Evolutionary conservation across 35 echinoderm and acorn worm genomes (phyloP).

Genomic region (Acanthaster planci): DNA sequence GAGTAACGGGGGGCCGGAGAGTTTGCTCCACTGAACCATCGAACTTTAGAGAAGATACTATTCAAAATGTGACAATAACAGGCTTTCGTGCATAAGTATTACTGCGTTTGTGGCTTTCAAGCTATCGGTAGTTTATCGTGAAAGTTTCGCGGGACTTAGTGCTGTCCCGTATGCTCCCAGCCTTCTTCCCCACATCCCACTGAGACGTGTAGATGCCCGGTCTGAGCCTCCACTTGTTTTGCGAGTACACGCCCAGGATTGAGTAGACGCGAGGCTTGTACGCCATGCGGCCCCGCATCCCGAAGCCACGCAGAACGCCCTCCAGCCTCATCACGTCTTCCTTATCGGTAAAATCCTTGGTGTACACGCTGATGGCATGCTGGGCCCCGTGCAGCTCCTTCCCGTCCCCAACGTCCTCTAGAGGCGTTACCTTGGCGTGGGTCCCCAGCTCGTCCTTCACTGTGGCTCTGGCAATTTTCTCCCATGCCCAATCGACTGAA

Average conservation of each 20-base stretch:
- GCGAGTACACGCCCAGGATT: conserved; percentile 8
- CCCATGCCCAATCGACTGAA: neutral
- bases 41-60: too few species aligned
- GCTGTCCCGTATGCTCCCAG: too few species aligned
- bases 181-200: neutral
- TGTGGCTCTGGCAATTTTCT: conserved; percentile 29
- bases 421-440: conserved; percentile 18
- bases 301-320: neutral
- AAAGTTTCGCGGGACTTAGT: too few species aligned
- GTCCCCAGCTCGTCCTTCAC: conserved; percentile 2
- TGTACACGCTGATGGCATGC: conserved; percentile 45
- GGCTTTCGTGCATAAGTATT: too few species aligned
- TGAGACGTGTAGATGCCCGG: conserved; percentile 29
- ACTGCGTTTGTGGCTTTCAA: too few species aligned
- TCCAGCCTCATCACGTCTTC: neutral
- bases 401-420: neutral
- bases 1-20: too few species aligned
- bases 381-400: neutral
- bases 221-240: conserved; percentile 33
- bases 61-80: too few species aligned
- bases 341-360: conserved; percentile 22
- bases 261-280: conserved; percentile 39
- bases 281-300: conserved; percentile 7
- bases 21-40: too few species aligned
- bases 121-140: too few species aligned